Conservation (phyloP, 1,140 invertebrate genomes). For the Tetramorium parvispinum region DNA sequence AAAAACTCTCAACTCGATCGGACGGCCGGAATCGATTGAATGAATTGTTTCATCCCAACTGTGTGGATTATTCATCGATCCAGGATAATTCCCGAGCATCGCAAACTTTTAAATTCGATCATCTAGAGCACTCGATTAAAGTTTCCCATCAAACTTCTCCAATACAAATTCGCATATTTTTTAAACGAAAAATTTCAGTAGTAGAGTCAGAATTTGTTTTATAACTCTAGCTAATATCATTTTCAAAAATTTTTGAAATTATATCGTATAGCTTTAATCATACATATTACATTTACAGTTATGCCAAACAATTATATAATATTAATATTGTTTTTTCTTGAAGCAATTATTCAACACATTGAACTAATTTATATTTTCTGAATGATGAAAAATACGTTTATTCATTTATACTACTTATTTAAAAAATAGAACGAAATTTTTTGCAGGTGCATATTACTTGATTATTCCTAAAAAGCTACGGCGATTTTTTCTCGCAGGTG, state of each 20-base stretch:
- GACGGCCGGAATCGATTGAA: not conserved
- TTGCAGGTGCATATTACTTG: not conserved
- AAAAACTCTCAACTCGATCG: slow-evolving; percentile 4
- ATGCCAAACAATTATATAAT: not conserved
- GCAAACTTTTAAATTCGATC: slow-evolving; percentile 12
- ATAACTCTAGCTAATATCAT: not conserved
- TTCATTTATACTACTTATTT: not conserved
- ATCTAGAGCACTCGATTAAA: not conserved
- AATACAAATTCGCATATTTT: not conserved
- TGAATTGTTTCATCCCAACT: not conserved
- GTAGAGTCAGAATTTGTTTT: not conserved
- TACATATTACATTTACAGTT: not conserved
- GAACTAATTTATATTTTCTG: not conserved
- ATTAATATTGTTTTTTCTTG: not conserved
- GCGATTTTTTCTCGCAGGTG: not conserved
- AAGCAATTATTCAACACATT: not conserved
- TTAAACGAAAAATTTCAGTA: not conserved
- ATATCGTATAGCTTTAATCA: not conserved
- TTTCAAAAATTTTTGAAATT: not conserved
- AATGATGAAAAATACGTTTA: not conserved
- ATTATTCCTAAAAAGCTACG: not conserved
- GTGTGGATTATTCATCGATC: slow-evolving; percentile 17
- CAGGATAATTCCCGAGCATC: not conserved
- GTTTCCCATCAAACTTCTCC: not conserved
- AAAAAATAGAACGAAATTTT: not conserved